Conservation (phyloP, 2,888 invertebrate species). For the Luperina nickerlii region DNA sequence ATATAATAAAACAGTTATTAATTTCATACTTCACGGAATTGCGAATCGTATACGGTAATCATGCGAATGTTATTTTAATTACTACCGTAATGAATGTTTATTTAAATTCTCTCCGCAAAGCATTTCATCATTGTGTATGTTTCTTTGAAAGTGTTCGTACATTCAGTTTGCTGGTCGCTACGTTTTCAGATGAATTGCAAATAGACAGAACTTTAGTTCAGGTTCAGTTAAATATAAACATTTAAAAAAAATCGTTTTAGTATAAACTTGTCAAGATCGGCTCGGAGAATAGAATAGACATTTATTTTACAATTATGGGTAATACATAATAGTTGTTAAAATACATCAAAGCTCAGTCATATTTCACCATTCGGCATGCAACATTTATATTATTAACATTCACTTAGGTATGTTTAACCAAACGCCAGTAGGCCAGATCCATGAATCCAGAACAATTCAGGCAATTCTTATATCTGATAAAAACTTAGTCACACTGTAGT, state of each 20-base stretch:
- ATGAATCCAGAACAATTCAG: too few relatives aligned
- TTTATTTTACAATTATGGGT: too few relatives aligned
- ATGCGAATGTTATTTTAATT: conserved; percentile 35
- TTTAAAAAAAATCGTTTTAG: not conserved
- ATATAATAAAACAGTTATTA: conserved; percentile 24
- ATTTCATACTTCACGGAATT: conserved; percentile 37
- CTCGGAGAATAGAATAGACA: not conserved
- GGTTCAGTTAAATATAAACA: not conserved
- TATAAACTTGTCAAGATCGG: not conserved
- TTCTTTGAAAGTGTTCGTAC: not conserved
- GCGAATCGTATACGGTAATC: conserved; percentile 18
- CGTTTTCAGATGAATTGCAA: conserved; percentile 16
- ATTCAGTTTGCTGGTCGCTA: not conserved
- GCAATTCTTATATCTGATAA: too few relatives aligned
- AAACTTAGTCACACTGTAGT: too few relatives aligned
- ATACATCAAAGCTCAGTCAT: too few relatives aligned
- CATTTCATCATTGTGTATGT: not conserved
- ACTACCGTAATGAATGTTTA: conserved; percentile 12
- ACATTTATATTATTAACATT: too few relatives aligned
- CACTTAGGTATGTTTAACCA: too few relatives aligned
- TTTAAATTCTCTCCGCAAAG: conserved; percentile 11
- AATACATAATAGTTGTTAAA: too few relatives aligned
- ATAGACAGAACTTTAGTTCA: not conserved
- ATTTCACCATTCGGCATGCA: too few relatives aligned
- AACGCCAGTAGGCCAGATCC: too few relatives aligned